A percentile compares a stretch with the other conserved stretches of the same genome.
phyloP scores from a whole-genome alignment of 2,113 vertebrate species.

The Typhlomys cinereus region DNA sequence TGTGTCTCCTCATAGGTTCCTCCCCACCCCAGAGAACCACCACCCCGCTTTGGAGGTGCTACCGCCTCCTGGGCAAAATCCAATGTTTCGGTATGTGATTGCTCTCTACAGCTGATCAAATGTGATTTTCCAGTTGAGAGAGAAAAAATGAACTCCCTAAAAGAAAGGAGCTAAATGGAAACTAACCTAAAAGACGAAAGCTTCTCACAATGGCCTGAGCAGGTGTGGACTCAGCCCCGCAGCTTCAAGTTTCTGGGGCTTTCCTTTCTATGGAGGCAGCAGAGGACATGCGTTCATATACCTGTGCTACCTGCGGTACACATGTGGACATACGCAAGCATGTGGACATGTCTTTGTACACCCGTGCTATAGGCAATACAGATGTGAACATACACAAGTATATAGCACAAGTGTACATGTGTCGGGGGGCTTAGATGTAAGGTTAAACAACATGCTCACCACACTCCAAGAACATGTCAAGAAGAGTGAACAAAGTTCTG shows the following conservation, averaged over 20 bases:
- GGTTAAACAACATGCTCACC: not conserved
- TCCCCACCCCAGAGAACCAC: not conserved
- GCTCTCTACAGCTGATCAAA: conserved; percentile 77
- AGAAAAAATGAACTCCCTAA: conserved; percentile 74
- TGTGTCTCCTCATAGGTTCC: not conserved
- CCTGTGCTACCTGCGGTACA: accelerated
- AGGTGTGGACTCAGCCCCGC: not conserved
- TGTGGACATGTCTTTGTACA: not conserved
- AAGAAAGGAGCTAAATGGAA: conserved; percentile 46
- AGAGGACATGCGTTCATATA: not conserved
- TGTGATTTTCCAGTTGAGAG: conserved; percentile 80
- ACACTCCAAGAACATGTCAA: not conserved
- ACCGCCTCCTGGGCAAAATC: conserved; percentile 58
- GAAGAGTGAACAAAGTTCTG: not conserved
- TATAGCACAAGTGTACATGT: not conserved
- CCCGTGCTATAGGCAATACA: accelerated
- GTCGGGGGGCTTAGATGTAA: not conserved
- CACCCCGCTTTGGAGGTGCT: not conserved
- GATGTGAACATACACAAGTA: not conserved
- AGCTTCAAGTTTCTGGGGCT: not conserved
- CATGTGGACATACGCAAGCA: not conserved
- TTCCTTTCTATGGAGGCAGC: not conserved
- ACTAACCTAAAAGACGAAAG: conserved; percentile 51
- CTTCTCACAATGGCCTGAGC: not conserved
- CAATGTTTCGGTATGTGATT: conserved; percentile 73